Base-by-base conservation (phyloP, 2,888 invertebrate genomes). In the Eristalinus sepulchralis region DNA sequence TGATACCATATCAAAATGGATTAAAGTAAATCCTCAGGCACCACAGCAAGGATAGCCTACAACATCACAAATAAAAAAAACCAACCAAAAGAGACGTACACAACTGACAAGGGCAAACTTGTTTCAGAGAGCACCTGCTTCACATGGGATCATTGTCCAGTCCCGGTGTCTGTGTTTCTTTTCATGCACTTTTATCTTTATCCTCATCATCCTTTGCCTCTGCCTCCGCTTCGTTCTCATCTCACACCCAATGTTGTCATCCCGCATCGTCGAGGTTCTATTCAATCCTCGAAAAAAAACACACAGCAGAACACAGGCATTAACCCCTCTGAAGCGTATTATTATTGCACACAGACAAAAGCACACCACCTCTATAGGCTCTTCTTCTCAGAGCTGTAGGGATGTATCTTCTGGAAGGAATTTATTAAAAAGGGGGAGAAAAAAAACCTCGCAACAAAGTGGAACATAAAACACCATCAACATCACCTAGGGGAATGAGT, bases 391-490 rank as follows among this genome's bases (percentile, higher is more conserved):
- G 47, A 47, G 24, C 66, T 36, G 47, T 17, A 47, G 6, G 47
- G 17, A 17, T 33, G n/a, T 39, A 57, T 68, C 34, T 78, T 39
- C 60, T 57, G 78, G n/a, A 75, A 76, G 76, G 76, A 81, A 84
- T 84, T 81, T 81, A 76, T 76, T 72, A 66, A 47, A 72, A n/a
- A 11, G 27, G 71, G 55, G 27, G 24, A 17, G 62, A 47, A 53
- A 17, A 17, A 68, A 82, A 70, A 78, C 57, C 83, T 75, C 75
- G 86, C 86, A 83, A 83, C 83, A 86, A 86, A 83, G 86, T 86
- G 78, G 83, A 86, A 86, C 83, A 83, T 86, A 86, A 86, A 86
- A 86, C 86, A 86, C 78, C 86, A 83, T 78, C 70, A 79, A 64
- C 83, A 75, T 79, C 75, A 75, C 83, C 83, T 83, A 73, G 77